phyloP scores from a whole-genome alignment of 2,797 vertebrate genomes.

The Pteronotus mesoamericanus region DNA sequence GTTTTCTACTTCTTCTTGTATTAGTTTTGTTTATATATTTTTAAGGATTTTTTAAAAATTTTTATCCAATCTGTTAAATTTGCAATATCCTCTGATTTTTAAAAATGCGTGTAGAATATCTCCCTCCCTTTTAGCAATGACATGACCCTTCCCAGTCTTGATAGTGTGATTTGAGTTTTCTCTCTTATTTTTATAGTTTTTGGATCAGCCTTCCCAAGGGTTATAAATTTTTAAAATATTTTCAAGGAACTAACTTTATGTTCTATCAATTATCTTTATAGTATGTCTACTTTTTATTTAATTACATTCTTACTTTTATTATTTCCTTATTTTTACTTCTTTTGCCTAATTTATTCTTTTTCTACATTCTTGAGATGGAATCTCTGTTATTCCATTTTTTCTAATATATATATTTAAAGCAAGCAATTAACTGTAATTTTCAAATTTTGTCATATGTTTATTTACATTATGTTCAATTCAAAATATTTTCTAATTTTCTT shows the following conservation, averaged over 20 bases:
- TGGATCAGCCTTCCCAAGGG: neutral
- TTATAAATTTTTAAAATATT: neutral
- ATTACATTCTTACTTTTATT: neutral
- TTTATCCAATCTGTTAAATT: neutral
- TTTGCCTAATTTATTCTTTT: neutral
- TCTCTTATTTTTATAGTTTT: neutral
- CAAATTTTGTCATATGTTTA: neutral
- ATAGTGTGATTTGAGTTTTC: neutral
- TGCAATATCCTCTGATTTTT: neutral
- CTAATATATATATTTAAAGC: neutral
- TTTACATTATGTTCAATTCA: neutral
- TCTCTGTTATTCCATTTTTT: neutral
- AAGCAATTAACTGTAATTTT: neutral
- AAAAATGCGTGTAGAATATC: neutral
- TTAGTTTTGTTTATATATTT: neutral
- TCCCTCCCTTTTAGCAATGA: neutral
- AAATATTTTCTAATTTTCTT: neutral
- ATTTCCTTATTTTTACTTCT: neutral
- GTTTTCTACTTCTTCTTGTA: neutral
- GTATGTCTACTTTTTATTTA: neutral
- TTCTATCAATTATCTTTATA: neutral
- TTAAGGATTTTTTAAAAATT: neutral
- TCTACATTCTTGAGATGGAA: neutral
- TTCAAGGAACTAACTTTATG: neutral
- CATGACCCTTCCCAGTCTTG: neutral